Conservation (phyloP, 2,888 invertebrate genomes). For the Morpho helenor region DNA sequence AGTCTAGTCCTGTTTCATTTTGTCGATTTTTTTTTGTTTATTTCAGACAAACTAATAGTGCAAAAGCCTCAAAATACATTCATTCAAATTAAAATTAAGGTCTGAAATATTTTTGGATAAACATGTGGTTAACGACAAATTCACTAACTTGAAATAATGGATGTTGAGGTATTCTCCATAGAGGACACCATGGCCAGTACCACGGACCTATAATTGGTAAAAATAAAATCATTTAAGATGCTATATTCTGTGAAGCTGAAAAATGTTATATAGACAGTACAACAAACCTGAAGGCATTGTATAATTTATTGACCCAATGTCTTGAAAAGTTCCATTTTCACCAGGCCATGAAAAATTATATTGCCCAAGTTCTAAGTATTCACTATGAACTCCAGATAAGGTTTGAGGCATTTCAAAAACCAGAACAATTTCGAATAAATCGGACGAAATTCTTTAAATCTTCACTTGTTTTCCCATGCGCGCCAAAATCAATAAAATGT, state of each 20-base stretch:
- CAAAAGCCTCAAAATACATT: too few relatives aligned
- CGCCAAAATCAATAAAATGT: slow-evolving; percentile 53
- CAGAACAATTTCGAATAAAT: not conserved
- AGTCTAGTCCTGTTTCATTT: too few relatives aligned
- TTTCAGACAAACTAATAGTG: too few relatives aligned
- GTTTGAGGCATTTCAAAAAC: slow-evolving; percentile 41
- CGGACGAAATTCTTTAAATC: slow-evolving; percentile 1
- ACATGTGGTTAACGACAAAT: not conserved
- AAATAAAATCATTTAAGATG: slow-evolving; percentile 1
- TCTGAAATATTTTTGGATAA: too few relatives aligned
- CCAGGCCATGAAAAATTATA: slow-evolving; percentile 74
- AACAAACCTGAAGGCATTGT: slow-evolving; percentile 67
- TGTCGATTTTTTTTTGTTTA: too few relatives aligned
- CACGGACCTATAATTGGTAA: slow-evolving; percentile 64
- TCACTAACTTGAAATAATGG: slow-evolving; percentile 70
- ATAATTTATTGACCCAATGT: slow-evolving; percentile 64
- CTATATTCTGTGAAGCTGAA: not conserved
- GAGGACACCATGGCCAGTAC: slow-evolving; percentile 85
- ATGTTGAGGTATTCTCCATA: slow-evolving; percentile 88
- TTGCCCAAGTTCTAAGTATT: slow-evolving; percentile 65
- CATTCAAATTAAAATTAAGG: too few relatives aligned
- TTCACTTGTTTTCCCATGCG: slow-evolving; percentile 33
- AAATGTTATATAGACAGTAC: not conserved
- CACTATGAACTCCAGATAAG: slow-evolving; percentile 52
- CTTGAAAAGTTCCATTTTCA: slow-evolving; percentile 67